These are phyloP conservation scores for Eilema depressum DNA, from an alignment of 2,888 invertebrate species.

Conservation along the genomic window DNA sequence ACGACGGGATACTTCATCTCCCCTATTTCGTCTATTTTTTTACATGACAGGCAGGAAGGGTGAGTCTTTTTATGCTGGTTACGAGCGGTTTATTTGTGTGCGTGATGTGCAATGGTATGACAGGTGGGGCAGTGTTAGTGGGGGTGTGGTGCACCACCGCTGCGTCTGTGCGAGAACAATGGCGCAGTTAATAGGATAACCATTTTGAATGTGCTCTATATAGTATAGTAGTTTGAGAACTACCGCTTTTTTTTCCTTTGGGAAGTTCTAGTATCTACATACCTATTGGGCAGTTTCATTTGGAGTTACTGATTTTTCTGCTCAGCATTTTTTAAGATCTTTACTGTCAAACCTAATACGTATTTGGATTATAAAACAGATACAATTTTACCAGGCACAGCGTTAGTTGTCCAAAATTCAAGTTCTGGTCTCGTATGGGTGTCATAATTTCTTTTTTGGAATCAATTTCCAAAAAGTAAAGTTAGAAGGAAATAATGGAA, in stretches of 20 bases:
- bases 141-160: conserved; percentile 59
- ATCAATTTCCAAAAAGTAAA: too few species aligned
- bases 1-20: conserved; percentile 41
- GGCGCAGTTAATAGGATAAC: conserved; percentile 48
- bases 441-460: too few species aligned
- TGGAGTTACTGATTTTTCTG: not conserved
- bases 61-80: conserved; percentile 56
- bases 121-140: conserved; percentile 64
- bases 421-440: too few species aligned
- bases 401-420: too few species aligned
- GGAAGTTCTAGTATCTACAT: not conserved
- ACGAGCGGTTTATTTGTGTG: conserved; percentile 55
- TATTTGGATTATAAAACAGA: not conserved
- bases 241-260: not conserved
- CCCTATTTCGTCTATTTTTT: conserved; percentile 43
- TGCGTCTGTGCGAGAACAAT: conserved; percentile 51
- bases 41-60: conserved; percentile 38
- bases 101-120: conserved; percentile 59
- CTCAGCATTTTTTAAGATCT: not conserved
- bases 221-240: not conserved
- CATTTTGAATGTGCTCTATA: conserved; percentile 18
- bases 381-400: too few species aligned
- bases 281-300: not conserved
- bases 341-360: not conserved
- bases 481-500: too few species aligned